Evolutionary conservation across 2,888 invertebrate genomes (phyloP).

Genomic region (Hirtodrosophila alboralis): DNA sequence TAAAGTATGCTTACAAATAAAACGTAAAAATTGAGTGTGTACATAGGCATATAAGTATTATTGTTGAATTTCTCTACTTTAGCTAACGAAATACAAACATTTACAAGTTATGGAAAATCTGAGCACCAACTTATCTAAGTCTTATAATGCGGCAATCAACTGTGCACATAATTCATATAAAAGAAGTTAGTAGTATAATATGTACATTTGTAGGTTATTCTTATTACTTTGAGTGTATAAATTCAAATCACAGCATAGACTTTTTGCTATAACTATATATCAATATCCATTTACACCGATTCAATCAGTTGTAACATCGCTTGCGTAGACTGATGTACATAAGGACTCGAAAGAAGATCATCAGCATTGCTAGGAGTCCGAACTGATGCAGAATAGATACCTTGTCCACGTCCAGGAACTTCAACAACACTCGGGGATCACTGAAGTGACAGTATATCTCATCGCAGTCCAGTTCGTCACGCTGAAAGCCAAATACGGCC

Average conservation of each 20-base stretch:
- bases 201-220: background rate
- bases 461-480: constrained; percentile 86
- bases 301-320: constrained; percentile 83
- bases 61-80: constrained; percentile 11
- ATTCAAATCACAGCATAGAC: constrained; percentile 68
- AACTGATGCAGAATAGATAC: constrained; percentile 87
- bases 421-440: constrained; percentile 87
- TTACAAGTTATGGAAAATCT: constrained; percentile 27
- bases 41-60: background rate
- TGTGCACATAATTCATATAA: constrained; percentile 34
- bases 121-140: constrained; percentile 38
- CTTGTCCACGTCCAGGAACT: constrained; percentile 86
- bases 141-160: constrained; percentile 39
- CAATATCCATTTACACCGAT: constrained; percentile 12
- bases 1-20: constrained; percentile 25
- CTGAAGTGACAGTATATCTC: constrained; percentile 88
- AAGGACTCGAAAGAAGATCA: constrained; percentile 86
- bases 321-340: constrained; percentile 86
- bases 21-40: background rate
- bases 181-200: constrained; percentile 9
- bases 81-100: constrained; percentile 6
- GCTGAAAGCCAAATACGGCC: constrained; percentile 87
- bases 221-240: constrained; percentile 23
- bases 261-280: constrained; percentile 55
- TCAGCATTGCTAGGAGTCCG: constrained; percentile 84